A percentile compares a stretch with the other conserved stretches of the same genome.
These are phyloP conservation scores for Microctenopoma stevenorrisi DNA, from an alignment of 2,797 vertebrate genomes.

Conservation along the genomic window DNA sequence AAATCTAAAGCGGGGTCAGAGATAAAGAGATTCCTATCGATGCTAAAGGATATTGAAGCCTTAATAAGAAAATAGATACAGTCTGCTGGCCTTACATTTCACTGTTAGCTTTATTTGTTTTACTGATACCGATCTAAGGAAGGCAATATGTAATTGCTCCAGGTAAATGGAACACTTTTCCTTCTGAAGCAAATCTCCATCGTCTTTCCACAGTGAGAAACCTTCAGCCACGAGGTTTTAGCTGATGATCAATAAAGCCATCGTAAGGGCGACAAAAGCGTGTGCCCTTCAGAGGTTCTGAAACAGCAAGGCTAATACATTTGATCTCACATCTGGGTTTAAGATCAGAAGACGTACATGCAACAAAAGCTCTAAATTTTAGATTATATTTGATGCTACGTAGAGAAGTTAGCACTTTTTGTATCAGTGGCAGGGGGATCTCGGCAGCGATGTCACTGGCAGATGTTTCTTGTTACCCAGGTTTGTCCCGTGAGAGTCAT, in stretches of 20 bases:
- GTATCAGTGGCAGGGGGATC: no score
- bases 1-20: conserved; percentile 75
- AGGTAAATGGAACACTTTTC: conserved; percentile 67
- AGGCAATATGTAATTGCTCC: conserved; percentile 74
- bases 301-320: no score
- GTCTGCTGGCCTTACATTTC: conserved; percentile 71
- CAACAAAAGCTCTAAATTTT: no score
- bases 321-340: no score
- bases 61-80: conserved; percentile 82
- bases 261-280: neutral
- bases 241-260: conserved; percentile 6
- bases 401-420: no score
- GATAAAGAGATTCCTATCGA: conserved; percentile 79
- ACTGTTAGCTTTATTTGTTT: conserved; percentile 82
- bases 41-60: conserved; percentile 83
- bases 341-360: no score
- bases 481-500: no score
- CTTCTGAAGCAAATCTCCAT: conserved; percentile 56
- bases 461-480: no score
- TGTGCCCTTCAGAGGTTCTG: no score
- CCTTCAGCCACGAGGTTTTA: neutral
- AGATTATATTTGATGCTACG: no score
- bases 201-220: conserved; percentile 29
- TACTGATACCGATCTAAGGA: conserved; percentile 77
- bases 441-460: no score